phyloP scores from a whole-genome alignment of 2,888 invertebrate species.

The Diogma glabrata region DNA sequence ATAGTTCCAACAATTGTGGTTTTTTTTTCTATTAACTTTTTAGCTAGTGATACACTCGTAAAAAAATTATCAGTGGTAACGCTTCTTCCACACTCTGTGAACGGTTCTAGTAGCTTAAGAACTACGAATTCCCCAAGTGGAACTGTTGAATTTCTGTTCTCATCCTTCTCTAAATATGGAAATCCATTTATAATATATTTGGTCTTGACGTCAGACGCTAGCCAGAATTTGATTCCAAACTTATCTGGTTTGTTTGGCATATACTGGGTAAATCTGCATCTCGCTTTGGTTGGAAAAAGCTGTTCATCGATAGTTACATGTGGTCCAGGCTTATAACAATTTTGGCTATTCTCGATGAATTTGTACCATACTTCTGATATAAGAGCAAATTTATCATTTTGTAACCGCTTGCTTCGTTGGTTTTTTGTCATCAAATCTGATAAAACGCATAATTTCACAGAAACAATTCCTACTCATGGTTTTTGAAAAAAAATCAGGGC shows the following conservation, averaged over 20 bases:
- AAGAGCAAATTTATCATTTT: background rate
- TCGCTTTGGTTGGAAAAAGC: too few species aligned
- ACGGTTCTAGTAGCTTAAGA: constrained; percentile 22
- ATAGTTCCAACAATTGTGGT: constrained; percentile 23
- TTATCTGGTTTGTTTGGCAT: background rate
- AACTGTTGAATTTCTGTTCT: constrained; percentile 16
- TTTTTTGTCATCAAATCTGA: constrained; percentile 9
- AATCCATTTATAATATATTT: too few species aligned
- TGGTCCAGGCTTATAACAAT: too few species aligned
- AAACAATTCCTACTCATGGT: constrained; percentile 11
- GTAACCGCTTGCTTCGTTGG: background rate
- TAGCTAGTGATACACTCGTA: constrained; percentile 15
- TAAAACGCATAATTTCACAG: constrained; percentile 11
- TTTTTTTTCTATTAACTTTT: constrained; percentile 20
- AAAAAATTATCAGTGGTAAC: constrained; percentile 20
- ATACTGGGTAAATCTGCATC: too few species aligned
- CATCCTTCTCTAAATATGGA: constrained; percentile 17
- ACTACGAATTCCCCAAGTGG: constrained; percentile 21
- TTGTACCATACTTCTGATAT: background rate
- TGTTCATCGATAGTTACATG: too few species aligned
- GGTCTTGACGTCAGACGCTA: background rate
- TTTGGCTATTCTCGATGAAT: too few species aligned
- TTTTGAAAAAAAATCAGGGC: too few species aligned
- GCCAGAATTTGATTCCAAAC: background rate
- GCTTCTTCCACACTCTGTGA: constrained; percentile 19